Base-by-base conservation (phyloP, 2,888 invertebrate genomes). In the Xanthia togata region DNA sequence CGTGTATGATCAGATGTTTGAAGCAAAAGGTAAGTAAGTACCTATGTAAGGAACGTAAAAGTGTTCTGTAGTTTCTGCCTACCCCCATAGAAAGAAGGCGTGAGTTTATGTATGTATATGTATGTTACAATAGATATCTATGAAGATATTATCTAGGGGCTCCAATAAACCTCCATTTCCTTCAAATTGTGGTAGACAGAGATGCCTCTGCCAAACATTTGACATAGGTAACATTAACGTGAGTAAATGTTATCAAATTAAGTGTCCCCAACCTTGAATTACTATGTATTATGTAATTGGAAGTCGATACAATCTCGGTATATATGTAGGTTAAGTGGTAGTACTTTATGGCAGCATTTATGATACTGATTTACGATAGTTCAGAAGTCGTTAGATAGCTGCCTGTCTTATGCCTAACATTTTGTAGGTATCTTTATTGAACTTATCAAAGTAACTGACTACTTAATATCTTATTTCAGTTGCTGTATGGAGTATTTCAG, bases 341-440 rank as follows among this genome's bases (percentile, higher is more conserved):
- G 63, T 81, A 55, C 68, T 84, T 84, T 84, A 84, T 70, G 26
- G 75, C 50, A 70, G 5, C 70, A 71, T 70, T 83, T 78, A 84
- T 84, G 81, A 71, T 70, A 69, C 53, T 73, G 83, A 80, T 75
- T 80, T 84, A 76, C 55, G 70, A 70, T 35, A 71, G n/a, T 26
- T 35, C 68, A 82, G 68, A 12, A 65, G 71, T 38, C 23, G 14
- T 80, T 26, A 59, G 57, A 70, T 50, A 59, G 53, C 63, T 57
- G 50, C 5, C 50, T 17, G 67, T 64, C 63, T 44, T 17, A 14
- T 57, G 23, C 44, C 31, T 59, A 38, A 26, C 50, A 9, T 68
- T 63, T 50, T 76, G 60, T 47, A 0, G 55, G 67, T 78, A 76
- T 64, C 35, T 82, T 75, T 81, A 76, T 63, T 79, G 57, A 63